Base-by-base conservation (phyloP, 2,888 invertebrate genomes). In the Thelaira solivaga region DNA sequence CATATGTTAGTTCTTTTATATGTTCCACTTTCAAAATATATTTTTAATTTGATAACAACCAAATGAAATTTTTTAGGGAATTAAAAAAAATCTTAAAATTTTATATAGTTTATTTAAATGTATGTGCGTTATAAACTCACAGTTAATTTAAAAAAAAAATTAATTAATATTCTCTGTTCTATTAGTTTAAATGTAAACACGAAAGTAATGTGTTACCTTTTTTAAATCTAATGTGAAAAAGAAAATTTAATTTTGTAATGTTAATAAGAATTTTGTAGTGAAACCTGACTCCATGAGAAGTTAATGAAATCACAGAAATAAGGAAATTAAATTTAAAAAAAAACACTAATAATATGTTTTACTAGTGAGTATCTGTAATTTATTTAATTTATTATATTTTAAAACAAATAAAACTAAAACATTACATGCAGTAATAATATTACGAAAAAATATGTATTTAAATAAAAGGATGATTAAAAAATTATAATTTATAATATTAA, bases 321-420 rank as follows among this genome's bases (percentile, higher is more conserved):
- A 55, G 7, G 24, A 13, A 62, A 39, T 49, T 64, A 13, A 59
- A 64, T 26, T 53, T n/a, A n/a, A n/a, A 59, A 61, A 61, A 61
- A 8, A 47, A 71, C 67, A 47, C 61, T 43, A 45, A 69, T 73
- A 69, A 65, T 65, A 78, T 69, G 78, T 78, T 78, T 76, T 74
- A 78, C 61, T 78, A 78, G 74, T 71, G 69, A 74, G 74, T 78
- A 78, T 61, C 71, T 78, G 74, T 78, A 78, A 78, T 78, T 78
- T 78, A 78, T 78, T 78, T 71, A 78, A 74, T 47, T 74, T 78
- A n/a, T n/a, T n/a, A 74, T 78, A 78, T 68, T 73, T 65, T 53
- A 73, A 69, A 20, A 49, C 49, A 57, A 55, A 65, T 65, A 43
- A 74, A 34, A 78, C 34, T 22, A 47, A 68, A 69, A 71, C 55